Conservation (phyloP, 2,797 vertebrate genomes). For the Ctenopoma kingsleyae region DNA sequence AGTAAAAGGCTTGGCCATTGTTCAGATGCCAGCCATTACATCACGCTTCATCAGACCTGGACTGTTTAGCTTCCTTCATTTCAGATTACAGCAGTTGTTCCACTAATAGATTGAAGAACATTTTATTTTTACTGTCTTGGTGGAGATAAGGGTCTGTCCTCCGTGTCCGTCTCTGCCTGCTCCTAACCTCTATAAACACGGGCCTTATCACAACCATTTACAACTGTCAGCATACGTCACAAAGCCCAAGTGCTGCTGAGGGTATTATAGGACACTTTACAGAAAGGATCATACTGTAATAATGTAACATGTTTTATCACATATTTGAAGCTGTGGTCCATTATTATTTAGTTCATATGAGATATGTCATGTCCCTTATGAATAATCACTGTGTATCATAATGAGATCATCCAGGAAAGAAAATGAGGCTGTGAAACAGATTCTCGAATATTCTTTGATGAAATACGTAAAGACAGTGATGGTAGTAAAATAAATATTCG, state of each 20-base stretch:
- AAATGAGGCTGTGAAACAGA: not conserved
- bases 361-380: not conserved
- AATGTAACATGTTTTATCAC: conserved; percentile 6
- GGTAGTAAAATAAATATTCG: conserved; percentile 60
- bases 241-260: conserved; percentile 33
- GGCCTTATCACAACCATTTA: conserved; percentile 81
- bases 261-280: conserved; percentile 55
- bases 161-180: conserved; percentile 83
- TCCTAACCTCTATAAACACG: conserved; percentile 82
- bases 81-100: conserved; percentile 35
- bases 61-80: conserved; percentile 29
- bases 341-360: conserved; percentile 8
- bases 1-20: not conserved
- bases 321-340: not conserved
- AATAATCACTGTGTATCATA: not conserved
- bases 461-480: conserved; percentile 31
- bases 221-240: conserved; percentile 58
- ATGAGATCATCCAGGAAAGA: conserved; percentile 3
- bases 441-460: conserved; percentile 11
- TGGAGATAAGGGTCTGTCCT: conserved; percentile 82
- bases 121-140: conserved; percentile 65
- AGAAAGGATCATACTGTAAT: conserved; percentile 9
- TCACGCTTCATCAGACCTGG: conserved; percentile 36
- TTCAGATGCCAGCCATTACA: conserved; percentile 35
- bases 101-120: conserved; percentile 66